These are phyloP conservation scores for Pollenia angustigena DNA, from an alignment of 2,888 invertebrate species.

Conservation along the genomic window DNA sequence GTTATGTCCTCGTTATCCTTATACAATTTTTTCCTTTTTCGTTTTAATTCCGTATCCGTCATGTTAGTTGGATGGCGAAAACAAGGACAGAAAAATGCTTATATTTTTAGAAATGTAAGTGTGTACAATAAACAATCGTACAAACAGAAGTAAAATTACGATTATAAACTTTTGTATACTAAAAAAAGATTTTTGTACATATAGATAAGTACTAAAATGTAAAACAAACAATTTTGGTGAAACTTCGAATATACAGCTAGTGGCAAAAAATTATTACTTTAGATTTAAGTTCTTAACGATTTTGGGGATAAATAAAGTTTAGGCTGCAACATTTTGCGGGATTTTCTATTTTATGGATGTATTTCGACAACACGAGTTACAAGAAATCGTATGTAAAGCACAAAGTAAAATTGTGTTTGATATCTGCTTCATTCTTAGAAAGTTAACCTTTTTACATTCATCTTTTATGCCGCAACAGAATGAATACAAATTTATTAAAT, in stretches of 20 bases:
- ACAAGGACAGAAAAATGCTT: conserved; percentile 8
- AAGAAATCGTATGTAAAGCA: no score
- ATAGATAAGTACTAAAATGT: conserved; percentile 8
- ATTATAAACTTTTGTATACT: background rate
- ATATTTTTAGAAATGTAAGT: background rate
- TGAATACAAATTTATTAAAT: no score
- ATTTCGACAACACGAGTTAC: no score
- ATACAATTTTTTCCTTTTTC: background rate
- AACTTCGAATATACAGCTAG: conserved; percentile 3
- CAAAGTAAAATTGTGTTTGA: no score
- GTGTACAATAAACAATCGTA: background rate
- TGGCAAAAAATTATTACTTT: background rate
- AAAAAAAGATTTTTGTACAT: background rate
- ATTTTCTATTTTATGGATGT: no score
- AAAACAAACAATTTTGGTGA: background rate
- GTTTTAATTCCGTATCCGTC: conserved; percentile 19
- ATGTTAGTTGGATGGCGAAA: conserved; percentile 22
- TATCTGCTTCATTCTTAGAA: no score
- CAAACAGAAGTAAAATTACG: background rate
- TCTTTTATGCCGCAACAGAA: no score
- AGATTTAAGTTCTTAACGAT: no score
- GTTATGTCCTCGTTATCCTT: conserved; percentile 36
- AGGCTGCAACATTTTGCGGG: no score
- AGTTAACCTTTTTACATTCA: no score
- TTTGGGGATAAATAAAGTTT: no score